Percentiles rank a stretch among this genome's conserved stretches.
Conservation (phyloP, 2,888 invertebrate species). For the Atrina japonica region DNA sequence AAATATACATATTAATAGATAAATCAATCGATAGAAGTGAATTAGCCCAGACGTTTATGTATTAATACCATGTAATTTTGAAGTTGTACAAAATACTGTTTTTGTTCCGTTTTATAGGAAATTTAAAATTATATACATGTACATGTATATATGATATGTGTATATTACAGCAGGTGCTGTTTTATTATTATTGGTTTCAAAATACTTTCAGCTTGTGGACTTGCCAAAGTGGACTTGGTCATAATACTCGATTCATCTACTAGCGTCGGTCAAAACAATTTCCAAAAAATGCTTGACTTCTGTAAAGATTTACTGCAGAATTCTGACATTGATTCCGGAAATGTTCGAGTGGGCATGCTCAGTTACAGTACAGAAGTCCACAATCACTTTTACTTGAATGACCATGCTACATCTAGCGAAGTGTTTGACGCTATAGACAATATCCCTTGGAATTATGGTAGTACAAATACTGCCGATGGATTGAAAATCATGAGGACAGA, state of each 20-base stretch:
- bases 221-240: constrained; percentile 69
- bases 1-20: no score
- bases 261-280: constrained; percentile 76
- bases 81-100: no score
- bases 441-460: constrained; percentile 70
- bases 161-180: no score
- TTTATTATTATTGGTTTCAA: no score
- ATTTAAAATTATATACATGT: no score
- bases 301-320: constrained; percentile 67
- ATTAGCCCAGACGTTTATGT: no score
- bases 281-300: constrained; percentile 72
- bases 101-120: no score
- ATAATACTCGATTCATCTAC: constrained; percentile 78
- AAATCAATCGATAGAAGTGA: no score
- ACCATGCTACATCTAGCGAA: constrained; percentile 55
- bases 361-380: constrained; percentile 71
- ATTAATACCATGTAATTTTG: no score
- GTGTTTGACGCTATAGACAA: constrained; percentile 69
- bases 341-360: constrained; percentile 70
- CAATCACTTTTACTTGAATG: constrained; percentile 72
- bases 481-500: constrained; percentile 63
- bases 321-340: constrained; percentile 66
- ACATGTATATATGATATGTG: no score
- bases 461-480: constrained; percentile 75
- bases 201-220: constrained; percentile 56